Evolutionary conservation across 2,113 vertebrate genomes (phyloP).

Genomic region (Caretta caretta): DNA sequence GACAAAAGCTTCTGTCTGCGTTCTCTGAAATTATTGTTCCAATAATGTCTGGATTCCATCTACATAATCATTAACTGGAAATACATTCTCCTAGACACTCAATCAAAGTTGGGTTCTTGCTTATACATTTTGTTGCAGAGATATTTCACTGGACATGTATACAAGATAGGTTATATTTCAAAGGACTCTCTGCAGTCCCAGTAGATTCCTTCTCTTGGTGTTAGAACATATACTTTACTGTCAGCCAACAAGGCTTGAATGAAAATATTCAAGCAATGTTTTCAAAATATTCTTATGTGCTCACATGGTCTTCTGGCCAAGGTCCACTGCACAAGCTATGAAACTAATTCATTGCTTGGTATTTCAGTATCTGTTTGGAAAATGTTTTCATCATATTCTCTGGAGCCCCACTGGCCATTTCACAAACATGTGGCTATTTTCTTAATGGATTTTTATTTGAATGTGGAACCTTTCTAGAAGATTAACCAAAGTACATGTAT

Average conservation of each 20-base stretch:
- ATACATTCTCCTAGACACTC: not conserved
- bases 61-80: conserved; percentile 47
- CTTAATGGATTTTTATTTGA: conserved; percentile 1
- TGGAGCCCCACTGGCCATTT: not conserved
- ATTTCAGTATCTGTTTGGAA: not conserved
- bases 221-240: not conserved
- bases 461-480: not conserved
- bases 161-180: not conserved
- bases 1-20: conserved; percentile 26
- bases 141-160: not conserved
- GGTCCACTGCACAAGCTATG: not conserved
- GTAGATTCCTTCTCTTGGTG: not conserved
- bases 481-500: conserved; percentile 11
- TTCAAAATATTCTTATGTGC: not conserved
- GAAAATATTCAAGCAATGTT: not conserved
- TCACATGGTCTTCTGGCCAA: not conserved
- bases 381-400: not conserved
- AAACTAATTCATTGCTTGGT: not conserved
- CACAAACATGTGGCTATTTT: not conserved
- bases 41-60: not conserved
- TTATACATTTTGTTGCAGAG: not conserved
- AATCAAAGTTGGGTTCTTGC: not conserved
- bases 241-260: not conserved
- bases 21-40: conserved; percentile 6
- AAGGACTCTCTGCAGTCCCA: not conserved